These are phyloP conservation scores for Cairina moschata DNA, from an alignment of 2,113 vertebrate genomes.

Conservation along the genomic window DNA sequence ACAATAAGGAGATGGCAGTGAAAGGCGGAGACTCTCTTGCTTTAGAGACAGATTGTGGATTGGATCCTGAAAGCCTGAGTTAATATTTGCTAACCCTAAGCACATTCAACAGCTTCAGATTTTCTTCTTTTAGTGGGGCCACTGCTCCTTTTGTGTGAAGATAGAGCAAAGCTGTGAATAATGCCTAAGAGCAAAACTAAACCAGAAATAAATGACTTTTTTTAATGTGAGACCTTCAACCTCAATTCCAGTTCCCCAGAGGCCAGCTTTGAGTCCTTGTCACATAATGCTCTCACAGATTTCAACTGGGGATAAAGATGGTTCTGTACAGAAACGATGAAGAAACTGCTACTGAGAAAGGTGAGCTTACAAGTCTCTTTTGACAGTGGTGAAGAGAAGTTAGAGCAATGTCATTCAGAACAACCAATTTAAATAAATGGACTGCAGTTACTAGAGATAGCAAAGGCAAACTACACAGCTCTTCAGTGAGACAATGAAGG, in stretches of 20 bases:
- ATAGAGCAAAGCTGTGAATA: conserved; percentile 55
- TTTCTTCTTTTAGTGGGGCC: conserved; percentile 40
- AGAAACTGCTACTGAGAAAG: not conserved
- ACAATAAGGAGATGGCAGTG: not conserved
- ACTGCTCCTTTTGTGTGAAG: conserved; percentile 62
- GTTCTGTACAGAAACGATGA: conserved; percentile 8
- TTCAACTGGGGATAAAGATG: conserved; percentile 1
- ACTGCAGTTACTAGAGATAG: not conserved
- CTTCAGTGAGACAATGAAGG: not conserved
- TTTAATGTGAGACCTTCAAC: conserved; percentile 65
- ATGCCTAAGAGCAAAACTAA: conserved; percentile 64
- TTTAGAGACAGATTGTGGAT: not conserved
- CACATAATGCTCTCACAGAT: not conserved
- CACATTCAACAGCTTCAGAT: conserved; percentile 40
- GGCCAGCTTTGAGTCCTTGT: conserved; percentile 49
- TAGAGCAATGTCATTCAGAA: not conserved
- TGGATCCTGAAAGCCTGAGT: conserved; percentile 38
- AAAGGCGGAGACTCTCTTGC: not conserved
- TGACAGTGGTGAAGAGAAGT: not conserved
- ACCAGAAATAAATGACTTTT: conserved; percentile 49
- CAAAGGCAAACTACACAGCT: not conserved
- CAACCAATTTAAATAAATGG: not conserved
- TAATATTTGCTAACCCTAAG: conserved; percentile 64
- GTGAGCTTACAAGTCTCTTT: not conserved
- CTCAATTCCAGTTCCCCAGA: conserved; percentile 63